A percentile compares a stretch with the other conserved stretches of the same genome.
These are phyloP conservation scores for Drosophila macrothrix DNA, from an alignment of 2,888 invertebrate genomes.

Conservation along the genomic window DNA sequence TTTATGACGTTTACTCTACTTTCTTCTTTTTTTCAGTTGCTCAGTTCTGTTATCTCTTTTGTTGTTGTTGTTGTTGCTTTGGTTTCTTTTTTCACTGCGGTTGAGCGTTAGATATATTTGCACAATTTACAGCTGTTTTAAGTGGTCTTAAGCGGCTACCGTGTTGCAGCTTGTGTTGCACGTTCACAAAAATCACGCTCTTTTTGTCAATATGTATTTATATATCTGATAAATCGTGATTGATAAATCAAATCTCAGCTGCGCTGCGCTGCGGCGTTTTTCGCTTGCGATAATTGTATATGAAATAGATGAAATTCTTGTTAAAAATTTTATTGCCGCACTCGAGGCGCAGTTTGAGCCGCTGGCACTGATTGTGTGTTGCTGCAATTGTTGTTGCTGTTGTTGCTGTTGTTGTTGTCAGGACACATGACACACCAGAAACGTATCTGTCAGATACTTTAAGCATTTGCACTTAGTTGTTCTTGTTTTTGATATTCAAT, in stretches of 20 bases:
- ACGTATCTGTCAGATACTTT: constrained; percentile 62
- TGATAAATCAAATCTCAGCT: constrained; percentile 27
- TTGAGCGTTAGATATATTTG: constrained; percentile 59
- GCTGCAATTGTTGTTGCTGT: constrained; percentile 13
- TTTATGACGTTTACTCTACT: constrained; percentile 59
- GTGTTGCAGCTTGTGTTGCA: constrained; percentile 28
- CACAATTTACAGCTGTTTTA: constrained; percentile 79
- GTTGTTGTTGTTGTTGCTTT: constrained; percentile 24
- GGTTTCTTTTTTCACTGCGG: constrained; percentile 18
- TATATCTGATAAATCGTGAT: constrained; percentile 8
- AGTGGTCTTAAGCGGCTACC: constrained; percentile 41
- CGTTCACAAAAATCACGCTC: constrained; percentile 67
- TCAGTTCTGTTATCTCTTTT: constrained; percentile 26
- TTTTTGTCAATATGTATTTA: constrained; percentile 52
- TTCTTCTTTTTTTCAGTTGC: background rate
- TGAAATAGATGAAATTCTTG: constrained; percentile 82
- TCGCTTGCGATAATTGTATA: constrained; percentile 83
- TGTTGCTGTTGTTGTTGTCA: constrained; percentile 32
- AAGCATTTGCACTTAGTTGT: constrained; percentile 60
- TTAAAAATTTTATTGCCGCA: constrained; percentile 68
- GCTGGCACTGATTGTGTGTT: constrained; percentile 39
- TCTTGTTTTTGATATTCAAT: constrained; percentile 33
- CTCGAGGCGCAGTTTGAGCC: constrained; percentile 62
- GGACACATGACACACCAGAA: constrained; percentile 70
- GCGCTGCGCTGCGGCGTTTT: constrained; percentile 42